These are phyloP conservation scores for Drosophila insularis DNA, from an alignment of 1,140 invertebrate species.

Conservation along the genomic window DNA sequence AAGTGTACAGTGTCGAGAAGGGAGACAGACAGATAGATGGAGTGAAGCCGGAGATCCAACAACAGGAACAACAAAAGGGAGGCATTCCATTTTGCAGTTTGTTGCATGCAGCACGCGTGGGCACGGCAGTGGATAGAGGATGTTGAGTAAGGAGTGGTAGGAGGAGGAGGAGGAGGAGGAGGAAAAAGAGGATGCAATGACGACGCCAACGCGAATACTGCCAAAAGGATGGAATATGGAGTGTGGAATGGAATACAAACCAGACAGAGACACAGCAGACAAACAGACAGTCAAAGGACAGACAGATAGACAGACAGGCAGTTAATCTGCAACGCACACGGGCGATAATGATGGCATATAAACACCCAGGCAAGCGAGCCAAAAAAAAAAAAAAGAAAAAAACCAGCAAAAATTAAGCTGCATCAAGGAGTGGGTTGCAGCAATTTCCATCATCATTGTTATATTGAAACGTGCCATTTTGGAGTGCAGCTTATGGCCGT, in stretches of 20 bases:
- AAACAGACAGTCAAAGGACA: constrained; percentile 26
- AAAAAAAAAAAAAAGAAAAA: constrained; percentile 24
- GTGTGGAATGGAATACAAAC: constrained; percentile 4
- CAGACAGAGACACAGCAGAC: constrained; percentile 28
- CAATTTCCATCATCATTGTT: constrained; percentile 8
- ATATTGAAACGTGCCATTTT: constrained; percentile 1
- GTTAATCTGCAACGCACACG: constrained; percentile 52
- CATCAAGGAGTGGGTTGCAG: background rate
- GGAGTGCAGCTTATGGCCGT: background rate
- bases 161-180: background rate
- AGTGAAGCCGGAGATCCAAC: background rate
- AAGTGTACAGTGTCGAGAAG: background rate
- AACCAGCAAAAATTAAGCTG: constrained; percentile 38
- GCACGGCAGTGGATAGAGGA: constrained; percentile 27
- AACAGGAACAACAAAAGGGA: constrained; percentile 17
- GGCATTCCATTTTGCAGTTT: constrained; percentile 25
- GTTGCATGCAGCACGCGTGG: constrained; percentile 58
- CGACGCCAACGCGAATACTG: constrained; percentile 57
- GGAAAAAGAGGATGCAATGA: constrained; percentile 34
- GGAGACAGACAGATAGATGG: background rate
- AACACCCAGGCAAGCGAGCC: constrained; percentile 26
- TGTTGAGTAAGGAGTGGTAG: constrained; percentile 6
- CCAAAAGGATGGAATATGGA: constrained; percentile 33
- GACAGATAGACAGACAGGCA: constrained; percentile 36
- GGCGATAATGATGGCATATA: constrained; percentile 62